A percentile compares a stretch with the other conserved stretches of the same genome.
These are phyloP conservation scores for Drosophila incognita DNA, from an alignment of 2,888 invertebrate genomes.

Conservation along the genomic window DNA sequence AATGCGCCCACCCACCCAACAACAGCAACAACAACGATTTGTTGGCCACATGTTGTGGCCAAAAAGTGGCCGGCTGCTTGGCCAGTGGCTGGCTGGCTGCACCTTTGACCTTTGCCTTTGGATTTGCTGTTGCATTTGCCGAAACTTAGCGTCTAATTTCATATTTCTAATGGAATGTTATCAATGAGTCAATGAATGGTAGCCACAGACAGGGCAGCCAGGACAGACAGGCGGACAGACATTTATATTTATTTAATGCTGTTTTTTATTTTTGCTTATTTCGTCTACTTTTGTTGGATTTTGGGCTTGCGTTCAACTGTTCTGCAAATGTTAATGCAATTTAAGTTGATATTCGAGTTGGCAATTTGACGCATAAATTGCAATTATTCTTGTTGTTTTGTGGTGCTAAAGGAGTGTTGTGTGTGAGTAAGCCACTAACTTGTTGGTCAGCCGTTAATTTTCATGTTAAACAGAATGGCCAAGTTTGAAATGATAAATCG, in stretches of 20 bases:
- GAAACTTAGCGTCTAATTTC: conserved; percentile 55
- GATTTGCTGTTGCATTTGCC: conserved; percentile 38
- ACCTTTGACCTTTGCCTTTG: conserved; percentile 71
- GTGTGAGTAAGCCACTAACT: background rate
- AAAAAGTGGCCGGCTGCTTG: conserved; percentile 51
- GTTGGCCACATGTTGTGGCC: conserved; percentile 53
- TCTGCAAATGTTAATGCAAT: conserved; percentile 23
- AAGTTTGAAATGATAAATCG: conserved; percentile 7
- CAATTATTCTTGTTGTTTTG: conserved; percentile 28
- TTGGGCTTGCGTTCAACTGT: background rate
- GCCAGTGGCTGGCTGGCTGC: conserved; percentile 61
- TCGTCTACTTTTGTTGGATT: background rate
- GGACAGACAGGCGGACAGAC: background rate
- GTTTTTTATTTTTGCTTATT: background rate
- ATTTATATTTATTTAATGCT: conserved; percentile 26
- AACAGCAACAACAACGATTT: conserved; percentile 13
- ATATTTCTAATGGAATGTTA: conserved; percentile 57
- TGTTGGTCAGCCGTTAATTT: background rate
- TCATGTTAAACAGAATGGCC: background rate
- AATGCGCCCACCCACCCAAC: conserved; percentile 55
- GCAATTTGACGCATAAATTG: conserved; percentile 42
- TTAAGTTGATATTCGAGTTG: conserved; percentile 26
- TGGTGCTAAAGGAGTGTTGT: background rate
- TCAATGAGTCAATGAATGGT: conserved; percentile 33
- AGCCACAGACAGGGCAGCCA: background rate